These are phyloP conservation scores for Chelon labrosus DNA, from an alignment of 2,797 vertebrate genomes.

Conservation along the genomic window DNA sequence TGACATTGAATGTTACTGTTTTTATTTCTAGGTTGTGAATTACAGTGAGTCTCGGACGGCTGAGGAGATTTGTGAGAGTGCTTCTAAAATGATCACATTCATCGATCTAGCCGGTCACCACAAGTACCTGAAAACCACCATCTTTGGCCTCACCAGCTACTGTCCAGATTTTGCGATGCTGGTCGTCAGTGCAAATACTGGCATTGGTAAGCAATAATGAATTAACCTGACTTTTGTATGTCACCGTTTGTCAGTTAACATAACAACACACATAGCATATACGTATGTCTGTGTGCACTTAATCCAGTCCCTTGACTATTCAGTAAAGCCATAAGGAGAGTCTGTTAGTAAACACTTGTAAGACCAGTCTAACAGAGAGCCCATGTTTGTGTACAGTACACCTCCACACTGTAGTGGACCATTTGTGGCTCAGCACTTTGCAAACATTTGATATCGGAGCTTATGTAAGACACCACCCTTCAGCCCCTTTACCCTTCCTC, in stretches of 20 bases:
- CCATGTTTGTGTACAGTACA: slow-evolving; percentile 52
- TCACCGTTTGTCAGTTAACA: neutral
- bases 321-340: slow-evolving; percentile 7
- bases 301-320: neutral
- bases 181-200: slow-evolving; percentile 97
- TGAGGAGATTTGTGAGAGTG: slow-evolving; percentile 98
- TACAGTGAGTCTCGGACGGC: slow-evolving; percentile 97
- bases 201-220: slow-evolving; percentile 88
- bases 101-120: slow-evolving; percentile 98
- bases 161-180: slow-evolving; percentile 99
- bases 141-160: slow-evolving; percentile 98
- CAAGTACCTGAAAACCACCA: slow-evolving; percentile 98
- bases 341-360: slow-evolving; percentile 26
- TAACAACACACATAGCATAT: too few relatives aligned
- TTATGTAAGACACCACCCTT: slow-evolving; percentile 56
- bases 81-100: slow-evolving; percentile 99
- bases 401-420: slow-evolving; percentile 21
- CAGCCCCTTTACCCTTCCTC: neutral
- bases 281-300: neutral
- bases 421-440: slow-evolving; percentile 36
- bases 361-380: slow-evolving; percentile 8
- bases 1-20: neutral
- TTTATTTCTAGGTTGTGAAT: slow-evolving; percentile 91
- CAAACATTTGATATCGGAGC: slow-evolving; percentile 60
- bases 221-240: neutral